Conservation (phyloP, 2,888 invertebrate genomes). For the Dione juno region DNA sequence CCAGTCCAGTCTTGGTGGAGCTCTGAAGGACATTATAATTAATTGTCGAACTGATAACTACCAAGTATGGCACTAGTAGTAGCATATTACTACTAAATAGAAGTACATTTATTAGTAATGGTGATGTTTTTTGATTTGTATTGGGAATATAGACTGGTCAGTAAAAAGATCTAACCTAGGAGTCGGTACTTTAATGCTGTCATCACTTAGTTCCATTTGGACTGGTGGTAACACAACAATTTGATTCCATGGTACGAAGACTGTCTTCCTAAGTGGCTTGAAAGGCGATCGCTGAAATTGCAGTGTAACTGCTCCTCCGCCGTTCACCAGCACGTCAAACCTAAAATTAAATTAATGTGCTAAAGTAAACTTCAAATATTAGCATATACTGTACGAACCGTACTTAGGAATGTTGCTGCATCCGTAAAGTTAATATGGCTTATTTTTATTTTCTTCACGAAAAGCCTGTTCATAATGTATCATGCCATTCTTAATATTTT, state of each 20-base stretch:
- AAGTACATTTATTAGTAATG: no score
- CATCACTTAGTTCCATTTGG: conserved; percentile 92
- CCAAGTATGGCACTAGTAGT: no score
- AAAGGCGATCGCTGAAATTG: conserved; percentile 98
- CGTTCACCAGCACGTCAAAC: conserved; percentile 99
- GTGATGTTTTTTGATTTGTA: no score
- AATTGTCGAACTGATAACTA: neutral
- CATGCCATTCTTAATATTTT: no score
- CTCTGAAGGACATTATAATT: conserved; percentile 53
- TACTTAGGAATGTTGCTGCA: neutral
- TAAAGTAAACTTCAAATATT: neutral
- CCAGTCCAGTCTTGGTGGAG: conserved; percentile 75
- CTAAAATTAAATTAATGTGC: conserved; percentile 76
- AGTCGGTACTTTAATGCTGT: conserved; percentile 82
- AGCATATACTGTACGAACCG: neutral
- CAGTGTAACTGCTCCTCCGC: conserved; percentile 97
- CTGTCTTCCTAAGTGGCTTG: conserved; percentile 92
- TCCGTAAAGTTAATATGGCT: neutral
- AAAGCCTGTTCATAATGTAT: no score
- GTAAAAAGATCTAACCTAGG: conserved; percentile 62
- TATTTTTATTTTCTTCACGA: no score
- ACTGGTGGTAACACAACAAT: conserved; percentile 96
- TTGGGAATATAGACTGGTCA: neutral
- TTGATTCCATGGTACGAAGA: conserved; percentile 98
- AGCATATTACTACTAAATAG: no score